Conservation (phyloP, 2,797 vertebrate genomes). For the Vespertilio murinus region DNA sequence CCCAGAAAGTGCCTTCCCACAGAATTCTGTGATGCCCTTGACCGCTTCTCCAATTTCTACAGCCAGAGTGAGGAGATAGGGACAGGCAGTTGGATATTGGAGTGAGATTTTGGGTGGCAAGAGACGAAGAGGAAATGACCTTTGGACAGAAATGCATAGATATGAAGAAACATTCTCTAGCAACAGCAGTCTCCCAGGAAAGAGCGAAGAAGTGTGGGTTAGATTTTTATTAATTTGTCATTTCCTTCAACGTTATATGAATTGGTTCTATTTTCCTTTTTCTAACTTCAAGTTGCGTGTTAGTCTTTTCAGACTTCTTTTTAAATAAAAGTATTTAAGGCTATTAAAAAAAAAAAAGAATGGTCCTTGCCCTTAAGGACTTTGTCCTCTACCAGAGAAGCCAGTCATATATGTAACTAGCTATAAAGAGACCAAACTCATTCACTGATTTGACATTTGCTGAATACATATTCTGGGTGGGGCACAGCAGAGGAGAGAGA, state of each 20-base stretch:
- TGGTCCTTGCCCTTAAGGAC: background rate
- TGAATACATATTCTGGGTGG: background rate
- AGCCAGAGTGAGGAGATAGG: conserved; percentile 86
- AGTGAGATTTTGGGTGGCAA: too few relatives aligned
- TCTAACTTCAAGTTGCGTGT: background rate
- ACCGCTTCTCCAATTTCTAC: conserved; percentile 91
- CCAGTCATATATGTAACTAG: background rate
- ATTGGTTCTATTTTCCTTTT: background rate
- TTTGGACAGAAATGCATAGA: background rate
- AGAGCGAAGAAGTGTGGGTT: background rate
- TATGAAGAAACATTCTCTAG: background rate
- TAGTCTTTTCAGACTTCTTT: conserved; percentile 15
- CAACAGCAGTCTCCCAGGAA: background rate
- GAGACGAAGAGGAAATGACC: conserved; percentile 1
- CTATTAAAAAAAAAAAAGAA: background rate
- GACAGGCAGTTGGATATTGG: conserved; percentile 45
- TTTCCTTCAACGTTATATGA: background rate
- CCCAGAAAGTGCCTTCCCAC: conserved; percentile 86
- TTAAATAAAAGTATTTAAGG: conserved; percentile 33
- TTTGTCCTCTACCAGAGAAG: background rate
- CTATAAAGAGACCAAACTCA: background rate
- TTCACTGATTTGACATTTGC: background rate
- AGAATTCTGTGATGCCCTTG: conserved; percentile 87
- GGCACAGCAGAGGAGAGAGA: background rate
- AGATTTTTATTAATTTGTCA: background rate